Evolutionary conservation across 2,797 vertebrate genomes (phyloP).

Genomic region (Tangara arthus): DNA sequence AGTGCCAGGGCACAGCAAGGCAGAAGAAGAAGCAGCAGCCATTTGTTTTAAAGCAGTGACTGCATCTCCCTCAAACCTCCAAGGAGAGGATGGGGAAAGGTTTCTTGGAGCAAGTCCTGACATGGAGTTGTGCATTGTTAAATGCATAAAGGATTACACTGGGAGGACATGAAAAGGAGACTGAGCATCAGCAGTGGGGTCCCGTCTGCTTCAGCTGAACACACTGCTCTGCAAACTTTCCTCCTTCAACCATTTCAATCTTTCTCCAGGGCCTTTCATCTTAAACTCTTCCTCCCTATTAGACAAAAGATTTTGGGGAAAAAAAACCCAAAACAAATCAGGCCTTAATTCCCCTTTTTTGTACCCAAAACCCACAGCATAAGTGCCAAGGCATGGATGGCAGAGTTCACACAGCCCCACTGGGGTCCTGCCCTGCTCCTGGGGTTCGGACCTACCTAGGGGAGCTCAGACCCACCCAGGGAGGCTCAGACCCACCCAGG

Average conservation of each 20-base stretch:
- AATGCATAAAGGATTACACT: neutral
- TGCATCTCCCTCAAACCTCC: neutral
- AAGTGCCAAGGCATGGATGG: fast-evolving
- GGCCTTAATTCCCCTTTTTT: neutral
- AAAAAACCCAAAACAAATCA: neutral
- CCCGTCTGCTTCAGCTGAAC: neutral
- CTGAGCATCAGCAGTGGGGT: neutral
- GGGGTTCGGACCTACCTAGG: fast-evolving
- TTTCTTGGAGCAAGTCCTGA: slow-evolving; percentile 10
- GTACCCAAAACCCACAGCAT: neutral
- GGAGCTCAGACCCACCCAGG: fast-evolving
- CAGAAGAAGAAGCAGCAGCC: neutral
- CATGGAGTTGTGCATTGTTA: neutral
- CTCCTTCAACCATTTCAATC: neutral
- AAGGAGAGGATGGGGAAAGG: neutral
- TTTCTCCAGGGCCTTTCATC: neutral
- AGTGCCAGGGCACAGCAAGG: neutral
- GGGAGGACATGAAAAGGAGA: neutral
- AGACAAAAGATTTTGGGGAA: neutral
- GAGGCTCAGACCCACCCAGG: fast-evolving
- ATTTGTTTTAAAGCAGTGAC: neutral
- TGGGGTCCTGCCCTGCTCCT: neutral
- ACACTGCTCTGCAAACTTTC: neutral
- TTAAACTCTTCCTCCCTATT: neutral
- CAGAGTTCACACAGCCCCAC: neutral